These are phyloP conservation scores for Nomada hirtipes DNA, from an alignment of 2,888 invertebrate species.

Conservation along the genomic window DNA sequence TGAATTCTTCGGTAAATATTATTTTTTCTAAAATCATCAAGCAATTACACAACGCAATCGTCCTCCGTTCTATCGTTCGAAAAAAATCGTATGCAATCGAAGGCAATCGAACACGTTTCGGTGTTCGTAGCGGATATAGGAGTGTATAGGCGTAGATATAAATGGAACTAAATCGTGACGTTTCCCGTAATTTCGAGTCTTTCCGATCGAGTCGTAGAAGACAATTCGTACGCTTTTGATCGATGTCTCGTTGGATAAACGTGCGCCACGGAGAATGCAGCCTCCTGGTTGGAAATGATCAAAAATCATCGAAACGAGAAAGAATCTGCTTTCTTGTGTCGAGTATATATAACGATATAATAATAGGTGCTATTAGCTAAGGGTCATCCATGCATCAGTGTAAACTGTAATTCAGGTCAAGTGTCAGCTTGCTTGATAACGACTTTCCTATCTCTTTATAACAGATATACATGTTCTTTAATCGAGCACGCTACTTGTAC, in stretches of 20 bases:
- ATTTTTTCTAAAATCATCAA: background rate
- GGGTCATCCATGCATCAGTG: constrained; percentile 24
- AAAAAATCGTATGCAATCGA: background rate
- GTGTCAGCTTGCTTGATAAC: constrained; percentile 28
- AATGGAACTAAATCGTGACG: constrained; percentile 25
- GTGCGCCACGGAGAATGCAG: constrained; percentile 18
- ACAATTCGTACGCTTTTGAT: constrained; percentile 14
- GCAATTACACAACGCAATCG: background rate
- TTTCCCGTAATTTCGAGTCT: constrained; percentile 11
- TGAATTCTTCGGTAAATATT: background rate
- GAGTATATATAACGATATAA: background rate
- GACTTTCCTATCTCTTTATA: constrained; percentile 28
- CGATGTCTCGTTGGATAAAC: constrained; percentile 16
- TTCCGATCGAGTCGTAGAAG: constrained; percentile 3
- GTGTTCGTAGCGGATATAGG: constrained; percentile 26
- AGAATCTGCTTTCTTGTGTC: constrained; percentile 27
- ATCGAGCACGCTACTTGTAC: constrained; percentile 25
- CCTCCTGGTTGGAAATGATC: background rate
- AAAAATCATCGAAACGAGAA: background rate
- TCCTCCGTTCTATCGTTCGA: constrained; percentile 41
- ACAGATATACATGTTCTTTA: constrained; percentile 20
- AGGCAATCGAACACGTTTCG: constrained; percentile 3
- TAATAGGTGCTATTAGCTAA: constrained; percentile 29
- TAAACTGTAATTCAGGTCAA: constrained; percentile 17
- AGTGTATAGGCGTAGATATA: constrained; percentile 25